Evolutionary conservation across 37 sponge, comb jelly and placozoan genomes (phyloP).

Genomic region (Aplysina aerophoba): DNA sequence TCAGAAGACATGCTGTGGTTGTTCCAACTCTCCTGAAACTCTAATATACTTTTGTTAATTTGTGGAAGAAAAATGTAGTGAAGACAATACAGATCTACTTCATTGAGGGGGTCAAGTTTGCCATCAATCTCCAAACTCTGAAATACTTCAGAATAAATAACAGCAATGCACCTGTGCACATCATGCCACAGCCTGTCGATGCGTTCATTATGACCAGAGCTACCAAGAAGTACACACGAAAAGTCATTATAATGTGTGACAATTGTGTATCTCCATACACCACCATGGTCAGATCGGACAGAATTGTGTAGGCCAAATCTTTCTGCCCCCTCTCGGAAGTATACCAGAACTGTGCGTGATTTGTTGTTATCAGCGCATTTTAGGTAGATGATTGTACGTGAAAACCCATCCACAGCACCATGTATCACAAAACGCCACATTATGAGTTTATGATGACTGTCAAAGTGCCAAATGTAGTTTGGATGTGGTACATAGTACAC

Average conservation of each 20-base stretch:
- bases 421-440: too few species aligned
- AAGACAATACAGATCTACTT: background rate
- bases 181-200: constrained; percentile 35
- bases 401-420: constrained; percentile 42
- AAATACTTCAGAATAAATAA: background rate
- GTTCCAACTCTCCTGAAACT: constrained; percentile 41
- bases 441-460: background rate
- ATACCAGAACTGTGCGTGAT: background rate
- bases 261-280: too few species aligned
- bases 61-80: background rate
- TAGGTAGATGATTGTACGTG: constrained; percentile 10
- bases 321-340: background rate
- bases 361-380: constrained; percentile 19
- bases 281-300: constrained; percentile 35
- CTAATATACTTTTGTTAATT: constrained; percentile 1
- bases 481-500: constrained; percentile 24
- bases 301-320: background rate
- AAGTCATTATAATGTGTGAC: background rate
- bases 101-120: constrained; percentile 28
- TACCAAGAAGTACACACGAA: constrained; percentile 9
- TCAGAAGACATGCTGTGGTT: constrained; percentile 12
- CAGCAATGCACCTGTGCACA: constrained; percentile 9
- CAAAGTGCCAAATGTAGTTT: constrained; percentile 24
- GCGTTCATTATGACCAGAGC: constrained; percentile 30
- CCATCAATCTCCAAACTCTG: background rate